A percentile compares a stretch with the other conserved stretches of the same genome.
phyloP scores from a whole-genome alignment of 2,797 vertebrate genomes.

The Centropyge bicolor region DNA sequence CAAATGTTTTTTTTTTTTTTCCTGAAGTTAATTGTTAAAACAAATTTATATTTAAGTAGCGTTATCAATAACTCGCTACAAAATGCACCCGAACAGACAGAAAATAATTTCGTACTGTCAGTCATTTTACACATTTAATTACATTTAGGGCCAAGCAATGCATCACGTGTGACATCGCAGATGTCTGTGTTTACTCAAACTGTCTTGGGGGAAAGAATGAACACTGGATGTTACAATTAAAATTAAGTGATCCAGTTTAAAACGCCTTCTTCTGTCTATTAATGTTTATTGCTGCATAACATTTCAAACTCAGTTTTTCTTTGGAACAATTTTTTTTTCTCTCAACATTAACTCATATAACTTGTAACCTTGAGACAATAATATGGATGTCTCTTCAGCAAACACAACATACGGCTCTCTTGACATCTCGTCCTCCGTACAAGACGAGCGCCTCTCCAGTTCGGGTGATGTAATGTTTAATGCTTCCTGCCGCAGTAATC shows the following conservation, averaged over 20 bases:
- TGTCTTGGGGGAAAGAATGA: background rate
- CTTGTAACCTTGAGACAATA: background rate
- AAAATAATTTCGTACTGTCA: constrained; percentile 17
- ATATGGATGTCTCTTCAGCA: constrained; percentile 11
- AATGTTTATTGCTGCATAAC: background rate
- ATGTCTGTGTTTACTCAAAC: constrained; percentile 30
- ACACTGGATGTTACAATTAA: constrained; percentile 1
- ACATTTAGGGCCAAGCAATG: constrained; percentile 5
- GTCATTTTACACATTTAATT: constrained; percentile 24
- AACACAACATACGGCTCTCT: background rate
- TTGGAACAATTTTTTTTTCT: background rate
- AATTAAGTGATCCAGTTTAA: background rate
- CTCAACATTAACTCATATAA: background rate
- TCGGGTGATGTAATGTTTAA: background rate
- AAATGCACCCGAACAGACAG: background rate
- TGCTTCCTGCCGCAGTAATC: constrained; percentile 44
- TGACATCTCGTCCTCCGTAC: background rate
- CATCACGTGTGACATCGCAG: constrained; percentile 34
- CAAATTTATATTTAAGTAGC: constrained; percentile 17
- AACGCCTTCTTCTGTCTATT: background rate
- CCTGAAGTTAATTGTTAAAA: constrained; percentile 17
- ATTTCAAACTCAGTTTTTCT: background rate
- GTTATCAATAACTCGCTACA: constrained; percentile 13
- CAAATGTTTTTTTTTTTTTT: constrained; percentile 23
- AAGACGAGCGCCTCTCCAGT: constrained; percentile 4